A percentile compares a stretch with the other conserved stretches of the same genome.
phyloP scores from a whole-genome alignment of 2,888 invertebrate species.

The Stenichneumon culpator region DNA sequence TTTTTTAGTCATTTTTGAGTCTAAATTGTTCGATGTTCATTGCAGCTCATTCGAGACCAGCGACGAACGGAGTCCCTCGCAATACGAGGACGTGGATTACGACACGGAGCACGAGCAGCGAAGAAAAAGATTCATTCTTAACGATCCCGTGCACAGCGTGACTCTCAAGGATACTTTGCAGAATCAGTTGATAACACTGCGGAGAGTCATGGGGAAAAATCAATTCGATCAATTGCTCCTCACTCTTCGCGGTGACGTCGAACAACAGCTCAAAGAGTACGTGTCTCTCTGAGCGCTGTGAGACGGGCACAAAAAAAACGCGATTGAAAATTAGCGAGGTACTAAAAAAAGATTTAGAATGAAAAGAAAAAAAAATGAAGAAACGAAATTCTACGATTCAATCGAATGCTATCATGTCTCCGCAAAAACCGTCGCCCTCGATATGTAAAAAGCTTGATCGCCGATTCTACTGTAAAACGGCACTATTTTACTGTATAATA shows the following conservation, averaged over 20 bases:
- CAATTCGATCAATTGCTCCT: constrained; percentile 91
- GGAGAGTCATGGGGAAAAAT: constrained; percentile 91
- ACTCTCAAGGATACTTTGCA: constrained; percentile 91
- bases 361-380: constrained; percentile 45
- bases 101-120: constrained; percentile 92
- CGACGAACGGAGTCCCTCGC: constrained; percentile 83
- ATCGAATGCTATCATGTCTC: constrained; percentile 67
- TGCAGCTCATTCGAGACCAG: constrained; percentile 84
- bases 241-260: constrained; percentile 90
- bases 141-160: constrained; percentile 93
- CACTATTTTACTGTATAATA: constrained; percentile 83
- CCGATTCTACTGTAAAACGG: constrained; percentile 78
- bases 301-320: constrained; percentile 4
- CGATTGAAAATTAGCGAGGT: constrained; percentile 23
- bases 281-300: constrained; percentile 83
- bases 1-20: not conserved
- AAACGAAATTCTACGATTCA: constrained; percentile 54
- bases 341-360: constrained; percentile 48
- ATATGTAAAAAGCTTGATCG: constrained; percentile 78
- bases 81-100: constrained; percentile 86
- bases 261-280: constrained; percentile 90
- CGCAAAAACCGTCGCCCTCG: constrained; percentile 60
- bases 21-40: not conserved
- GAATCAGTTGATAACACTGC: constrained; percentile 90
- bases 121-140: constrained; percentile 88